Percentiles rank a stretch among this genome's conserved stretches.
phyloP scores from a whole-genome alignment of 2,888 invertebrate genomes.

The Monochamus alternatus region DNA sequence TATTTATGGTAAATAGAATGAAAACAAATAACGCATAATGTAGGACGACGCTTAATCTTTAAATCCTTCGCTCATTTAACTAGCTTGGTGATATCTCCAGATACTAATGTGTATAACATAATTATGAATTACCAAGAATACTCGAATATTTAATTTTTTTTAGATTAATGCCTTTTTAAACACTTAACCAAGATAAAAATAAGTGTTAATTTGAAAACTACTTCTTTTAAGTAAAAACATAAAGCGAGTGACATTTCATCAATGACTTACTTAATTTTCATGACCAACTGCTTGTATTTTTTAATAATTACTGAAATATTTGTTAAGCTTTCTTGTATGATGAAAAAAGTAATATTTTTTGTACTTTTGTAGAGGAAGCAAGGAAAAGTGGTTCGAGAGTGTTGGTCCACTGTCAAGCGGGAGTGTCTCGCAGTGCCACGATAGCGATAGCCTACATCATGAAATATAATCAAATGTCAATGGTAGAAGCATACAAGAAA shows the following conservation, averaged over 20 bases:
- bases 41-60: conserved; percentile 29
- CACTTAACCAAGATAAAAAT: too few species aligned
- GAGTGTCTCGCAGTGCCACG: conserved; percentile 94
- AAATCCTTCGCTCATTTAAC: neutral
- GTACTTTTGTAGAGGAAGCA: conserved; percentile 78
- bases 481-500: conserved; percentile 89
- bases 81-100: neutral
- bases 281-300: neutral
- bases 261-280: too few species aligned
- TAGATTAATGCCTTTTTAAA: too few species aligned
- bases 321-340: neutral
- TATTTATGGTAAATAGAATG: conserved; percentile 30
- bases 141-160: too few species aligned
- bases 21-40: conserved; percentile 28
- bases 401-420: conserved; percentile 95
- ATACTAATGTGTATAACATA: neutral
- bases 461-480: conserved; percentile 87
- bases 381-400: conserved; percentile 82
- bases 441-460: conserved; percentile 96
- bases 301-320: neutral
- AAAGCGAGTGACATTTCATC: too few species aligned
- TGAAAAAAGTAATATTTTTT: conserved; percentile 39
- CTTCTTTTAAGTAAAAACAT: too few species aligned
- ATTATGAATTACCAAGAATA: too few species aligned
- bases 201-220: too few species aligned